Base-by-base conservation (phyloP, 2,113 vertebrate genomes). In the Alexandromys fortis region DNA sequence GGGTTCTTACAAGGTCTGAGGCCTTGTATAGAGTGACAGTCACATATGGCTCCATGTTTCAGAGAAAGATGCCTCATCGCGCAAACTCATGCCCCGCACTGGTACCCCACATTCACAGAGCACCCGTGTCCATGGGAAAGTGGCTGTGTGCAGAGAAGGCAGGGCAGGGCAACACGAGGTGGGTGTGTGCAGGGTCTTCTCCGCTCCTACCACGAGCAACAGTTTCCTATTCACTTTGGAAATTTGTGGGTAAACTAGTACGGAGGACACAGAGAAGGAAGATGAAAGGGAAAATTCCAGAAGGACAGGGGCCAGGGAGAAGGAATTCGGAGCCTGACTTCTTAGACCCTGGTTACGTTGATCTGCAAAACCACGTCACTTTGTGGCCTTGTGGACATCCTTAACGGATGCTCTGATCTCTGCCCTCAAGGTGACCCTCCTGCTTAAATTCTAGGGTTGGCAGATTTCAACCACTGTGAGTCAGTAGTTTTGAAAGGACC, bases 141-240 rank as follows among this genome's bases (percentile, higher is more conserved):
- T 0, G 42, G 55, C 52, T 0, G 0, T 1, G 21, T 38, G 10
- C 1, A 35, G 55, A 42, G 35, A 33, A 82, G n/a, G n/a, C 3
- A 0, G 22, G 1, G 4, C 19, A 1, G 5, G 49, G 22, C 35
- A 58, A 82, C 52, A 26, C 1, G 2, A 35, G 35, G 9, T 26
- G 55, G 22, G 52, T 58, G 21, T 73, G 19, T n/a, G 33, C 28
- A 65, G 11, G 67, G 1, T 7, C 21, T n/a, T 26, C 68, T 76
- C 52, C 1, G 24, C 21, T 11, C 45, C 47, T 6, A n/a, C 33
- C 1, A 6, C 58, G 47, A 76, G 52, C 38, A 3, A n/a, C 1
- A 3, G 45, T 30, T 89, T 65, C 78, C 22, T 13, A 30, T 47
- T n/a, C 21, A 26, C 42, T 13, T 11, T 72, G 61, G 67, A 45